phyloP scores from a whole-genome alignment of 2,888 invertebrate species.

The Orthosia gothica region DNA sequence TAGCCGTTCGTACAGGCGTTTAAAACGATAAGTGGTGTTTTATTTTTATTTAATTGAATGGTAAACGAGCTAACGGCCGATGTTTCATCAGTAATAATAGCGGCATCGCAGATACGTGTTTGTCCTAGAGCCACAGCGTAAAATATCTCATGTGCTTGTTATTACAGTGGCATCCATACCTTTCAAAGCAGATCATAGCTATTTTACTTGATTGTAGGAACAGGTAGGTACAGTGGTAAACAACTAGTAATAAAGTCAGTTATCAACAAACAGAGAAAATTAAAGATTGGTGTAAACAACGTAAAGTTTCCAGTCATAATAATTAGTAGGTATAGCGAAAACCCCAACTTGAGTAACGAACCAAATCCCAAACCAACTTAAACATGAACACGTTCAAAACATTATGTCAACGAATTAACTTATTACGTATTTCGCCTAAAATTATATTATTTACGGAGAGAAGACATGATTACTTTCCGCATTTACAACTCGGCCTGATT shows the following conservation, averaged over 20 bases:
- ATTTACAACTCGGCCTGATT: conserved; percentile 23
- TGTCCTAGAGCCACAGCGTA: background rate
- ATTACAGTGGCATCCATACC: too few relatives aligned
- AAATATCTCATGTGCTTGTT: background rate
- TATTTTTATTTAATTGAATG: background rate
- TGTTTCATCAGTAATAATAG: background rate
- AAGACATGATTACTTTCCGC: conserved; percentile 25
- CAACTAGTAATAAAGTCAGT: too few relatives aligned
- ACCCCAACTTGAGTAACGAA: conserved; percentile 5
- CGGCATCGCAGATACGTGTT: background rate
- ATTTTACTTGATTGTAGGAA: too few relatives aligned
- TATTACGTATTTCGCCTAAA: background rate
- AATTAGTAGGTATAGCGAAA: background rate
- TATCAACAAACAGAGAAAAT: background rate
- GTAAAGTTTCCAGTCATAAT: background rate
- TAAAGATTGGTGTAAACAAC: background rate
- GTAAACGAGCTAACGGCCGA: background rate
- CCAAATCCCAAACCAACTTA: conserved; percentile 11
- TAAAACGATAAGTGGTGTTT: background rate
- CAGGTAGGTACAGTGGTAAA: background rate
- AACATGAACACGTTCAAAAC: conserved; percentile 15
- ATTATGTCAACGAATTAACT: conserved; percentile 25
- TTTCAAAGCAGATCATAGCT: too few relatives aligned
- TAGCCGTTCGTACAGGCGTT: background rate
- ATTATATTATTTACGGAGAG: conserved; percentile 17